phyloP scores from a whole-genome alignment of 1,140 invertebrate species.

The Caenorhabditis latens region DNA sequence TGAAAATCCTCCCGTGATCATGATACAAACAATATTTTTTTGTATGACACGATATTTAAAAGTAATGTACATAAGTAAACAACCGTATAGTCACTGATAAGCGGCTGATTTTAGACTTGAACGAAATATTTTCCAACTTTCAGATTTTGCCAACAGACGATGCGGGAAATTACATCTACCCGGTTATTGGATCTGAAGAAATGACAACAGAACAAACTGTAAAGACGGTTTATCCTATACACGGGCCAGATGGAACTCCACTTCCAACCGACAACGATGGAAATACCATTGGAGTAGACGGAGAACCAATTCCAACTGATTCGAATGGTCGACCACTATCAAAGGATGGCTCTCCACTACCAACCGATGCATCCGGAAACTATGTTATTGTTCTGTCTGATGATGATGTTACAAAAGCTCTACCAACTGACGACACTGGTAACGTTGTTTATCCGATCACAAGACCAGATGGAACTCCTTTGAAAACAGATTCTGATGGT shows the following conservation, averaged over 20 bases:
- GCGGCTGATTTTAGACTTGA: no score
- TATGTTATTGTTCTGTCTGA: conserved; percentile 26
- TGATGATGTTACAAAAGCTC: not conserved
- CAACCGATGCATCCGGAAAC: conserved; percentile 54
- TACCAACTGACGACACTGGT: conserved; percentile 24
- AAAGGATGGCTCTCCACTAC: conserved; percentile 59
- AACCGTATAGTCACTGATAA: no score
- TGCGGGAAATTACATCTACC: conserved; percentile 1
- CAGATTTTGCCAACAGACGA: not conserved
- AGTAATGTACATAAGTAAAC: no score
- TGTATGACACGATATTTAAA: no score
- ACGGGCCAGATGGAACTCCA: conserved; percentile 51
- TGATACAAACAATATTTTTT: no score
- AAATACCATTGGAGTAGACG: conserved; percentile 50
- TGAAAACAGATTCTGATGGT: conserved; percentile 61
- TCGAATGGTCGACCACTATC: conserved; percentile 44
- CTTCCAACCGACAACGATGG: conserved; percentile 48
- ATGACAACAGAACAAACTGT: conserved; percentile 56
- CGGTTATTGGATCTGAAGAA: conserved; percentile 32
- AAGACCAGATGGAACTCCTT: conserved; percentile 30
- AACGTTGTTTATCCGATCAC: conserved; percentile 41
- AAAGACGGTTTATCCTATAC: conserved; percentile 37
- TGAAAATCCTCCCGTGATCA: no score
- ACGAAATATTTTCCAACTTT: no score
- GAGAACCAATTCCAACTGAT: conserved; percentile 61